Evolutionary conservation across 53 echinoderm and acorn worm species (phyloP).

Genomic region (Echinometra lucunter): DNA sequence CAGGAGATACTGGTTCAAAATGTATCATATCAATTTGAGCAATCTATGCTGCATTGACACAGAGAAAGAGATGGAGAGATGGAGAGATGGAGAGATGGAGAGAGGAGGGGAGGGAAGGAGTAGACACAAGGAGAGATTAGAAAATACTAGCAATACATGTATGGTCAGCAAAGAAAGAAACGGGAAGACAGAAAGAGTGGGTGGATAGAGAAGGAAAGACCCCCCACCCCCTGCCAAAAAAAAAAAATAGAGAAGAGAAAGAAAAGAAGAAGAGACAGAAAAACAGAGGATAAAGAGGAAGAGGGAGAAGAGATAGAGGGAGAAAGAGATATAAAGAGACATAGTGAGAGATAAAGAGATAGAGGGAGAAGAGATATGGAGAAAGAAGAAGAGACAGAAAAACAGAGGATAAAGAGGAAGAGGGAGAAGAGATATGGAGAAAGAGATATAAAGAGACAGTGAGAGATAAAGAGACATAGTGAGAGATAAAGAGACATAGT

Average conservation of each 20-base stretch:
- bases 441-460: neutral
- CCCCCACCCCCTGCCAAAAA: too few species aligned
- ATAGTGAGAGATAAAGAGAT: neutral
- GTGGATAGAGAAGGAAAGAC: neutral
- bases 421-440: neutral
- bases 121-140: neutral
- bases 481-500: neutral
- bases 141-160: too few species aligned
- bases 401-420: neutral
- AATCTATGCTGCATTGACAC: neutral
- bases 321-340: neutral
- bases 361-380: neutral
- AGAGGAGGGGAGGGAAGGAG: neutral
- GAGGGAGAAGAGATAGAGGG: neutral
- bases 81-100: too few species aligned
- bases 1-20: slow-evolving; percentile 14
- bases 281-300: neutral
- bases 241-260: neutral
- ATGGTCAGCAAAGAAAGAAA: neutral
- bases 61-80: neutral
- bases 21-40: slow-evolving; percentile 46
- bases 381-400: neutral
- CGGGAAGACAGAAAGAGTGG: neutral
- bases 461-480: neutral
- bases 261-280: neutral